Conservation (phyloP, 2,797 vertebrate genomes). For the Erethizon dorsatum region DNA sequence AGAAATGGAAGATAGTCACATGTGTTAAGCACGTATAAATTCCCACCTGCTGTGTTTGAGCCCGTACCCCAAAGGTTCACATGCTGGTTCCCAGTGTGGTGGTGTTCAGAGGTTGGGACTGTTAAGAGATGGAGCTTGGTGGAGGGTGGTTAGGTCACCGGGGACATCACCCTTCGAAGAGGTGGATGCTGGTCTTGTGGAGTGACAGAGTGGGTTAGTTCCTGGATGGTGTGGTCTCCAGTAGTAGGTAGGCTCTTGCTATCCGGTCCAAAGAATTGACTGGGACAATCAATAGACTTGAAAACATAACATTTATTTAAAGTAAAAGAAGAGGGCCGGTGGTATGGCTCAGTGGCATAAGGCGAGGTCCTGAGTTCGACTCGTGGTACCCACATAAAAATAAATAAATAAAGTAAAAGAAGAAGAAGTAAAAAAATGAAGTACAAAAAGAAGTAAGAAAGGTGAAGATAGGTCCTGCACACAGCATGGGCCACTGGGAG, state of each 20-base stretch:
- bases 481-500: background rate
- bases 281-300: background rate
- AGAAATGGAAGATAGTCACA: background rate
- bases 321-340: background rate
- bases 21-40: background rate
- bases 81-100: background rate
- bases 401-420: background rate
- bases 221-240: background rate
- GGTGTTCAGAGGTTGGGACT: background rate
- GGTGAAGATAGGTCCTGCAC: background rate
- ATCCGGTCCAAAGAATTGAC: background rate
- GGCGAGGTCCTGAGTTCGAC: no score
- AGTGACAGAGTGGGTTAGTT: background rate
- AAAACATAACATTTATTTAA: background rate
- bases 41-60: background rate
- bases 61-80: background rate
- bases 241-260: background rate
- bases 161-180: background rate
- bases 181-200: background rate
- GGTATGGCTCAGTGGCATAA: no score
- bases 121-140: no score
- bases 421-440: background rate
- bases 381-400: no score
- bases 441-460: background rate
- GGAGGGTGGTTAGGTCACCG: background rate